Conservation (phyloP, 2,888 invertebrate species). For the Harpalus rufipes region DNA sequence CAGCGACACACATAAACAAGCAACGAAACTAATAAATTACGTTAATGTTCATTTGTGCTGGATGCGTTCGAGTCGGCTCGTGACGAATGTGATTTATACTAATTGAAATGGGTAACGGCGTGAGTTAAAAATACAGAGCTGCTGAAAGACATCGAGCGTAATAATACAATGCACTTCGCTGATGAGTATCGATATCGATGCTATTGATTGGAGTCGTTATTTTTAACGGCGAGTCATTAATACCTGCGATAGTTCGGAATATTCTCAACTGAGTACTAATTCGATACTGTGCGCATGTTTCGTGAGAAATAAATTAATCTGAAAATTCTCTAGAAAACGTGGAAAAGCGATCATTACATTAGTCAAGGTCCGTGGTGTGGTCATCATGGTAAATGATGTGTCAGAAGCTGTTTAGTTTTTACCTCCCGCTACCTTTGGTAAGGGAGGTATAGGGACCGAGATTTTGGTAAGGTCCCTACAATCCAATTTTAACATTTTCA, state of each 20-base stretch:
- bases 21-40: constrained; percentile 58
- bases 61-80: constrained; percentile 10
- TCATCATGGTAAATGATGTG: too few relatives aligned
- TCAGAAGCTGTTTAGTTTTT: too few relatives aligned
- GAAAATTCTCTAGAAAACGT: background rate
- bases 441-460: too few relatives aligned
- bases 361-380: too few relatives aligned
- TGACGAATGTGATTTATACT: constrained; percentile 55
- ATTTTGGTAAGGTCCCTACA: too few relatives aligned
- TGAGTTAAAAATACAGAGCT: constrained; percentile 34
- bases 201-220: constrained; percentile 53
- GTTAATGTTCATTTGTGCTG: constrained; percentile 61
- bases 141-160: constrained; percentile 39
- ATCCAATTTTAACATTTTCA: too few relatives aligned
- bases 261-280: background rate
- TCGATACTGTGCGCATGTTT: constrained; percentile 20
- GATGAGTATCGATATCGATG: constrained; percentile 53
- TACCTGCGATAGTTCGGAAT: constrained; percentile 31
- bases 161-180: constrained; percentile 51
- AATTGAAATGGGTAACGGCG: constrained; percentile 39
- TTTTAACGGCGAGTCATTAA: constrained; percentile 50
- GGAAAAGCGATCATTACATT: background rate
- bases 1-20: constrained; percentile 43
- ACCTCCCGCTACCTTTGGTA: too few relatives aligned
- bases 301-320: constrained; percentile 43